phyloP scores from a whole-genome alignment of 2,797 vertebrate genomes.

The Etheostoma perlongum region DNA sequence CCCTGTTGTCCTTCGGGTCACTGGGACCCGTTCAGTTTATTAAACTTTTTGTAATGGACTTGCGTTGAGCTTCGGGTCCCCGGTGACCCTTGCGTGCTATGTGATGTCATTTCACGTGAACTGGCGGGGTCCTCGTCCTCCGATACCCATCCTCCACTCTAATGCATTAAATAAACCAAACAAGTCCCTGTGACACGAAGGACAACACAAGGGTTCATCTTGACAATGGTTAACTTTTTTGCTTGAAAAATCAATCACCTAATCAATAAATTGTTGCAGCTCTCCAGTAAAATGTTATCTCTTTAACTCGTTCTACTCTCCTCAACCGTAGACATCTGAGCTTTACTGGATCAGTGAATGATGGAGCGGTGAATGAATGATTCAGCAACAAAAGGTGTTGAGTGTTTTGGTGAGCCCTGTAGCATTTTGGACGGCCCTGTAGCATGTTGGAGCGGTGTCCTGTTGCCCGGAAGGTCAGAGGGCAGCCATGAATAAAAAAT shows the following conservation, averaged over 20 bases:
- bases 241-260: not conserved
- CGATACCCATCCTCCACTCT: too few relatives aligned
- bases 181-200: too few relatives aligned
- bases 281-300: not conserved
- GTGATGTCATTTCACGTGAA: too few relatives aligned
- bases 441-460: constrained; percentile 55
- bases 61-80: too few relatives aligned
- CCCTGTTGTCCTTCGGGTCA: too few relatives aligned
- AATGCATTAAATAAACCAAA: too few relatives aligned
- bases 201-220: not conserved
- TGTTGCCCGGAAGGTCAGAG: constrained; percentile 68
- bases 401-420: constrained; percentile 44
- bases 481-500: constrained; percentile 80
- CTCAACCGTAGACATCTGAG: not conserved
- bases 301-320: not conserved
- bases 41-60: too few relatives aligned
- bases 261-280: not conserved
- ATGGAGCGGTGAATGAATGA: constrained; percentile 44
- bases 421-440: constrained; percentile 31
- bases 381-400: constrained; percentile 34
- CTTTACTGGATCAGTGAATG: constrained; percentile 11
- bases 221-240: not conserved
- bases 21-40: too few relatives aligned
- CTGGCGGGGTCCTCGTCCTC: too few relatives aligned
- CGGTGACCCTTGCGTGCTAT: too few relatives aligned